Percentiles rank a stretch among this genome's conserved stretches.
Conservation (phyloP, 2,113 vertebrate genomes). For the Oryctolagus cuniculus region DNA sequence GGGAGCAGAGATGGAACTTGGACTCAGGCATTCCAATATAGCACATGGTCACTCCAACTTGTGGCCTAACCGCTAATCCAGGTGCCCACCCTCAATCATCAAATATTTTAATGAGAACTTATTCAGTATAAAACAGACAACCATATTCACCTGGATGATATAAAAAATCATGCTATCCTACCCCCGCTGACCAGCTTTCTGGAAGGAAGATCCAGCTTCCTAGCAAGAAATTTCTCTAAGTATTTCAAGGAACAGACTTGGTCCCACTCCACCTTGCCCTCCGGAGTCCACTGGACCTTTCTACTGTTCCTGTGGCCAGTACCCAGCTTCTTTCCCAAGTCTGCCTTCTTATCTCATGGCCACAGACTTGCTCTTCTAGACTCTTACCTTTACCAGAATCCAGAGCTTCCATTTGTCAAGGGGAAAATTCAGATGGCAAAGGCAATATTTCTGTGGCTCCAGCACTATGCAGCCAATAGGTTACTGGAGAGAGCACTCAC, state of each 20-base stretch:
- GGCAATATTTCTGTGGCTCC: not conserved
- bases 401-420: not conserved
- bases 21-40: too few species aligned
- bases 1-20: too few species aligned
- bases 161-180: not conserved
- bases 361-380: not conserved
- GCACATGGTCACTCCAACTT: too few species aligned
- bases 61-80: too few species aligned
- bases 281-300: not conserved
- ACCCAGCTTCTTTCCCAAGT: not conserved
- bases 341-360: not conserved
- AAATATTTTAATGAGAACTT: not conserved
- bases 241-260: not conserved
- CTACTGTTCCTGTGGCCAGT: not conserved
- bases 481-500: not conserved
- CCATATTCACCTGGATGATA: not conserved
- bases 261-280: not conserved
- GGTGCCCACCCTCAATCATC: not conserved
- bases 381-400: not conserved
- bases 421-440: conserved; percentile 2
- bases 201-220: not conserved
- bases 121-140: not conserved
- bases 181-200: not conserved
- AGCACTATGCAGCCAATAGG: not conserved
- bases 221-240: not conserved